Conservation (phyloP, 2,888 invertebrate genomes). For the Drosophila borborema region DNA sequence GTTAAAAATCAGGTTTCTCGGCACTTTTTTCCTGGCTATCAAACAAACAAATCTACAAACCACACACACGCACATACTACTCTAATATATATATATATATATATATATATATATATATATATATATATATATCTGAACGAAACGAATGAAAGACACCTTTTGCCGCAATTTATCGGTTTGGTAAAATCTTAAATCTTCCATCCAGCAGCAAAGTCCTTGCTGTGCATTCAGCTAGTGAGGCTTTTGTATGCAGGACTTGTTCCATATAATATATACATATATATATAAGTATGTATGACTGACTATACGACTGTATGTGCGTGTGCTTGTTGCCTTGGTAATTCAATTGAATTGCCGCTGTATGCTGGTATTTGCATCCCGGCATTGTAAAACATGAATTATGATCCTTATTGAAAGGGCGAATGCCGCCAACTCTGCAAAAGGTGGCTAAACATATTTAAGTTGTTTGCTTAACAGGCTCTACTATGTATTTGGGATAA, state of each 20-base stretch:
- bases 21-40: constrained; percentile 61
- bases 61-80: constrained; percentile 17
- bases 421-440: constrained; percentile 28
- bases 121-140: constrained; percentile 43
- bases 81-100: too few species aligned
- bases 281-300: background rate
- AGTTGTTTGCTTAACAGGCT: constrained; percentile 33
- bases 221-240: constrained; percentile 39
- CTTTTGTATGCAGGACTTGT: constrained; percentile 28
- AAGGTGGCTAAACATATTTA: constrained; percentile 17
- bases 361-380: constrained; percentile 47
- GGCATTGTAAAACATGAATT: constrained; percentile 55
- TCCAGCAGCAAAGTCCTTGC: constrained; percentile 31
- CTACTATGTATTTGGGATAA: constrained; percentile 10
- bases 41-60: constrained; percentile 58
- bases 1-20: constrained; percentile 77
- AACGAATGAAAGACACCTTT: constrained; percentile 69
- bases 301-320: too few species aligned
- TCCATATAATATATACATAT: background rate
- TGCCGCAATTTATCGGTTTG: constrained; percentile 76
- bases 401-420: constrained; percentile 60
- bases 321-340: constrained; percentile 31
- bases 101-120: constrained; percentile 32
- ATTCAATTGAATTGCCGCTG: constrained; percentile 31
- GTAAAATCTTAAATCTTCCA: constrained; percentile 67